These are phyloP conservation scores for Cinara cedri DNA, from an alignment of 2,888 invertebrate species.

Conservation along the genomic window DNA sequence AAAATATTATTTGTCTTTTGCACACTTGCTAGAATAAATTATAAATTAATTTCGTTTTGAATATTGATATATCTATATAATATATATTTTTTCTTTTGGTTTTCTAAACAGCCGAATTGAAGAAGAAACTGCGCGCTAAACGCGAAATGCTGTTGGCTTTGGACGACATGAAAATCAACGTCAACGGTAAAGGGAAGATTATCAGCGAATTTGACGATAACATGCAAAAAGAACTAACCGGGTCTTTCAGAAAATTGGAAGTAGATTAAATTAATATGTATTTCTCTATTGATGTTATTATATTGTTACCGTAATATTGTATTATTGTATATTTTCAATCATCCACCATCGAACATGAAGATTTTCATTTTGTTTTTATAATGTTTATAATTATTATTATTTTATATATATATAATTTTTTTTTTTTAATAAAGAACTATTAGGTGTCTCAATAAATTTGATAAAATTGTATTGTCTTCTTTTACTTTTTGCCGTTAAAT, in stretches of 20 bases:
- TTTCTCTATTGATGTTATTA: slow-evolving; percentile 4
- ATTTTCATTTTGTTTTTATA: slow-evolving; percentile 23
- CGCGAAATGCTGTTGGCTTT: slow-evolving; percentile 61
- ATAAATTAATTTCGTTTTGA: no score
- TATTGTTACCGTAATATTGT: slow-evolving; percentile 52
- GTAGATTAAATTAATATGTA: slow-evolving; percentile 68
- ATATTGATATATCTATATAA: no score
- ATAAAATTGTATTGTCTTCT: slow-evolving; percentile 55
- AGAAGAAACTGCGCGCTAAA: slow-evolving; percentile 61
- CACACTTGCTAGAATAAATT: no score
- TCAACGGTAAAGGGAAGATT: slow-evolving; percentile 75
- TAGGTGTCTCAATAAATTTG: slow-evolving; percentile 49
- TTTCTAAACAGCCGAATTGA: slow-evolving; percentile 61
- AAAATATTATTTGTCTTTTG: no score
- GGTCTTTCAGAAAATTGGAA: slow-evolving; percentile 79
- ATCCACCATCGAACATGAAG: slow-evolving; percentile 18
- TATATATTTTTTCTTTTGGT: neutral
- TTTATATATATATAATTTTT: slow-evolving; percentile 12
- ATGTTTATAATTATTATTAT: neutral
- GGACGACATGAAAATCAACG: slow-evolving; percentile 63
- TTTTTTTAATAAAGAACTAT: slow-evolving; percentile 38
- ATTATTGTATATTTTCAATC: slow-evolving; percentile 19
- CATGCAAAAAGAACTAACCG: slow-evolving; percentile 74
- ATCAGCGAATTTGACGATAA: slow-evolving; percentile 72
- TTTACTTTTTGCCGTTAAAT: slow-evolving; percentile 39